Conservation (phyloP, 2,888 invertebrate genomes). For the Ramazzottius varieornatus region DNA sequence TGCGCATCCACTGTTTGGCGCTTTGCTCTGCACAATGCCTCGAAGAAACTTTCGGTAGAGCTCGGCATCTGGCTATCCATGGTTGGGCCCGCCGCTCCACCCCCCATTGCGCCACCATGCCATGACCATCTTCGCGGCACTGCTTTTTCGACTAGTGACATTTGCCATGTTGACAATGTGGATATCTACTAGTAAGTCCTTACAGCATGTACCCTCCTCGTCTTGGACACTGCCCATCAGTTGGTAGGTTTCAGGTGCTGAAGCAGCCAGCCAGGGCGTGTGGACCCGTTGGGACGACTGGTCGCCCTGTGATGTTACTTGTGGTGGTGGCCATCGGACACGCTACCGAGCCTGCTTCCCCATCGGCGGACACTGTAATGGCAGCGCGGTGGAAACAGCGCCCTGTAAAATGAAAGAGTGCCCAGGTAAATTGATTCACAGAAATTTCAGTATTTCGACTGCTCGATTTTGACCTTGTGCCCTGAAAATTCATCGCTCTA, state of each 20-base stretch:
- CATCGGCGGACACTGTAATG: not conserved
- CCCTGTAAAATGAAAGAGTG: not conserved
- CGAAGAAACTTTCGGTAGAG: too few species aligned
- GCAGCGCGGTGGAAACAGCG: not conserved
- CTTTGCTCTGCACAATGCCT: too few species aligned
- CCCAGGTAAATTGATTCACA: not conserved
- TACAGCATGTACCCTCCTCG: too few species aligned
- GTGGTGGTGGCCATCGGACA: not conserved
- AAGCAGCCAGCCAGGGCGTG: not conserved
- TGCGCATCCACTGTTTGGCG: too few species aligned
- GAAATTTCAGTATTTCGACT: not conserved
- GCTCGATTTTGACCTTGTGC: not conserved
- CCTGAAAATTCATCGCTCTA: not conserved
- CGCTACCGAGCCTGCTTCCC: not conserved
- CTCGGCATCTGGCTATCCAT: too few species aligned
- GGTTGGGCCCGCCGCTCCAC: too few species aligned
- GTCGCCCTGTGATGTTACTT: not conserved
- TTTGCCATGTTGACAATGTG: too few species aligned
- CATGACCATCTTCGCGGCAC: too few species aligned
- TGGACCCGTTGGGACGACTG: not conserved
- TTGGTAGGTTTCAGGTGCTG: not conserved
- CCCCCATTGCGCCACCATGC: too few species aligned
- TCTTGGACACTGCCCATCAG: not conserved
- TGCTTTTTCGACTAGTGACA: too few species aligned
- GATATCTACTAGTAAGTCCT: too few species aligned